Evolutionary conservation across 2,113 vertebrate species (phyloP).

Genomic region (Monopterus albus): DNA sequence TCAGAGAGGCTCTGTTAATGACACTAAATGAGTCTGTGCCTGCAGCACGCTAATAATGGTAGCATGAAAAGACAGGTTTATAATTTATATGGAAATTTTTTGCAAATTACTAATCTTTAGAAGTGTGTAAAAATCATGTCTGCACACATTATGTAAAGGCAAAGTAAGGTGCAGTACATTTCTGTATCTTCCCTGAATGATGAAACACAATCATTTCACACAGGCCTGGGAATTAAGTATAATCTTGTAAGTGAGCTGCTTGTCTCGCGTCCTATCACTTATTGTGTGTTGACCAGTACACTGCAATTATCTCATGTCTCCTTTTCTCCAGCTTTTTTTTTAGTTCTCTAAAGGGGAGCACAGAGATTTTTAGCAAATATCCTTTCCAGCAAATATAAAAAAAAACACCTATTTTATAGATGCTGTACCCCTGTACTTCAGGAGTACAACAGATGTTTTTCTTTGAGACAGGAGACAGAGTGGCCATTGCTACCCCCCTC

Average conservation of each 20-base stretch:
- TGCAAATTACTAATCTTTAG: conserved; percentile 22
- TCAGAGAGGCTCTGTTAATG: conserved; percentile 72
- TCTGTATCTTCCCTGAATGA: not conserved
- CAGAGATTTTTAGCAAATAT: not conserved
- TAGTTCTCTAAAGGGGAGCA: not conserved
- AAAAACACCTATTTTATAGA: not conserved
- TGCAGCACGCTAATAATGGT: conserved; percentile 68
- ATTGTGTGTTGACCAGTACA: not conserved
- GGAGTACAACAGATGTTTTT: not conserved
- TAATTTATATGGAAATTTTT: conserved; percentile 49
- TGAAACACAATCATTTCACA: not conserved
- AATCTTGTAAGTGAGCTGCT: not conserved
- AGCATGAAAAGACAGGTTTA: conserved; percentile 43
- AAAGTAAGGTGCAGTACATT: not conserved
- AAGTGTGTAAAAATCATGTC: conserved; percentile 21
- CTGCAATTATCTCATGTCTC: conserved; percentile 7
- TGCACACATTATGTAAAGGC: conserved; percentile 1
- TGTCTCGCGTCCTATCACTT: not conserved
- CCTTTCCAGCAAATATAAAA: not conserved
- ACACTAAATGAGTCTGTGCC: conserved; percentile 72
- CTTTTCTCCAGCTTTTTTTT: not conserved
- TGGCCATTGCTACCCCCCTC: no score
- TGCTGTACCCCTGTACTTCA: not conserved
- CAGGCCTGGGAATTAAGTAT: conserved; percentile 10
- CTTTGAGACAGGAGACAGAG: not conserved